Conservation (phyloP, 2,888 invertebrate genomes). For the Eurytoma adleriae region DNA sequence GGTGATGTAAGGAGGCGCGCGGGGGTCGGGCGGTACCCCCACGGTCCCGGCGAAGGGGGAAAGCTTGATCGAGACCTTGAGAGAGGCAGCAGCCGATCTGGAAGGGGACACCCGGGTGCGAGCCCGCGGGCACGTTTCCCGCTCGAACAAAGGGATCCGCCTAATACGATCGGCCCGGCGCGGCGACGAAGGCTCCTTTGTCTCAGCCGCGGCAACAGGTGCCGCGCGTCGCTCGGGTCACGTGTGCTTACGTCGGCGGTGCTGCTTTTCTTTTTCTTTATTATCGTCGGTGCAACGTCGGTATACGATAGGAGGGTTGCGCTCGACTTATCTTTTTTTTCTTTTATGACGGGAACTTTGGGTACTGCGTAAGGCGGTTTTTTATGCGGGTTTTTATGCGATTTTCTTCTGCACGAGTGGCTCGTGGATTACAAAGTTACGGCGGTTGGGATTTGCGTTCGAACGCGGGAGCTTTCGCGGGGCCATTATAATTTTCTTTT, state of each 20-base stretch:
- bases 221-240: neutral
- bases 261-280: conserved; percentile 2
- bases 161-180: conserved; percentile 63
- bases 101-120: conserved; percentile 2
- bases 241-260: neutral
- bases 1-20: neutral
- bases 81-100: conserved; percentile 1
- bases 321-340: neutral
- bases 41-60: neutral
- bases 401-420: neutral
- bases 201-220: conserved; percentile 49
- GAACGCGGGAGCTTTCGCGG: too few relatives aligned
- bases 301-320: too few relatives aligned
- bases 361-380: conserved; percentile 24
- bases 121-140: neutral
- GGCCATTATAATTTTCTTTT: too few relatives aligned
- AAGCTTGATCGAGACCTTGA: conserved; percentile 31
- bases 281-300: too few relatives aligned
- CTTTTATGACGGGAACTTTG: conserved; percentile 1
- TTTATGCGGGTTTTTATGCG: neutral
- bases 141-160: conserved; percentile 62
- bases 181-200: conserved; percentile 48
- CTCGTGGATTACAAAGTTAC: conserved; percentile 3
- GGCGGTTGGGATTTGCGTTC: neutral
- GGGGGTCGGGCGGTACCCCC: neutral